Evolutionary conservation across 1,140 invertebrate genomes (phyloP).

Genomic region (Leptinotarsa undecemlineata): DNA sequence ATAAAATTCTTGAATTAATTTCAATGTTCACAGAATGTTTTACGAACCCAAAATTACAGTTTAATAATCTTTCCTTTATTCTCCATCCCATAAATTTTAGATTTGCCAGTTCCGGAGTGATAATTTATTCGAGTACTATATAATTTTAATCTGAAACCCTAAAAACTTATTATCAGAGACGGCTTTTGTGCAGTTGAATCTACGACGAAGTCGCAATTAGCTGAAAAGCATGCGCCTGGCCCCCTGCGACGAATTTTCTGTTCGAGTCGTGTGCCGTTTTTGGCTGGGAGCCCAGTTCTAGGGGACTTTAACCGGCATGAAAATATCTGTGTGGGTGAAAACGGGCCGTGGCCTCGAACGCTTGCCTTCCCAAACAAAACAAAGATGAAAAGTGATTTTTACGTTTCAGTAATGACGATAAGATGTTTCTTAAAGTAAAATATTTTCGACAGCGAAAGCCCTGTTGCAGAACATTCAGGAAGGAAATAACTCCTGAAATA

Average conservation of each 20-base stretch:
- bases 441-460: too few species aligned
- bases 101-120: neutral
- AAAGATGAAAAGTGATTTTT: too few species aligned
- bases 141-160: slow-evolving; percentile 24
- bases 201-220: slow-evolving; percentile 12
- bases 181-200: slow-evolving; percentile 7
- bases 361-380: neutral
- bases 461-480: too few species aligned
- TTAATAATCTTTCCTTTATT: slow-evolving; percentile 22
- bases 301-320: slow-evolving; percentile 14
- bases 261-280: slow-evolving; percentile 31
- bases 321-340: slow-evolving; percentile 18
- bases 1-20: slow-evolving; percentile 14
- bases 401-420: too few species aligned
- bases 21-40: slow-evolving; percentile 18
- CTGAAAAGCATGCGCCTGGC: neutral
- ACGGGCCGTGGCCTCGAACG: slow-evolving; percentile 15
- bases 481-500: too few species aligned
- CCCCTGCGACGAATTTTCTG: slow-evolving; percentile 19
- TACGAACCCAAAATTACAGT: slow-evolving; percentile 13
- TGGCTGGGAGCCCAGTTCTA: slow-evolving; percentile 26
- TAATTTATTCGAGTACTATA: slow-evolving; percentile 25
- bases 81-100: slow-evolving; percentile 21
- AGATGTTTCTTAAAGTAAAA: too few species aligned
- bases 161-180: slow-evolving; percentile 21